A percentile compares a stretch with the other conserved stretches of the same genome.
phyloP scores from a whole-genome alignment of 92 coral and sea anemone species.

The Parazoanthus atlanticus region DNA sequence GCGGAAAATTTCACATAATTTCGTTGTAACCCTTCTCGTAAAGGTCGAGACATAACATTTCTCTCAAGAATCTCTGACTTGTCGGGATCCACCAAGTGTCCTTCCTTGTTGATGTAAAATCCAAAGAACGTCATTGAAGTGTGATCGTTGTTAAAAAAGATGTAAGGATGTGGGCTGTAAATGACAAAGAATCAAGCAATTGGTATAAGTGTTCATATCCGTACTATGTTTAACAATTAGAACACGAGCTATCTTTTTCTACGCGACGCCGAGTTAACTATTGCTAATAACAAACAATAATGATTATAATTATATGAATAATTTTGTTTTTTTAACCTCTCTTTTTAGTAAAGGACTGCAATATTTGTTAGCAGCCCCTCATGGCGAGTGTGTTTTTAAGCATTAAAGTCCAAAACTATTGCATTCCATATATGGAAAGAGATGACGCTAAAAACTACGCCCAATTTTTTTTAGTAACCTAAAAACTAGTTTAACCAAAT shows the following conservation, averaged over 20 bases:
- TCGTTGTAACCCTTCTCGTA: slow-evolving; percentile 61
- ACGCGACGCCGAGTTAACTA: too few species aligned
- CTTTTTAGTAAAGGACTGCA: too few species aligned
- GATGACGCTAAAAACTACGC: too few species aligned
- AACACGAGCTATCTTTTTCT: not conserved
- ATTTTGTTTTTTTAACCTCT: too few species aligned
- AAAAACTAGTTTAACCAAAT: too few species aligned
- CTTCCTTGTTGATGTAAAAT: slow-evolving; percentile 67
- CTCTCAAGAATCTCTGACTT: slow-evolving; percentile 45
- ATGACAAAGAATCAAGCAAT: slow-evolving; percentile 17
- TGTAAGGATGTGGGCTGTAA: slow-evolving; percentile 89
- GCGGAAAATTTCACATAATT: slow-evolving; percentile 71
- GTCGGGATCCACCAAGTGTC: slow-evolving; percentile 79
- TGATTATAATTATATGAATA: too few species aligned
- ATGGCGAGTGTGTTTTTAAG: too few species aligned
- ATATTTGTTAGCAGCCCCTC: too few species aligned
- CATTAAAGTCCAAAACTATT: too few species aligned
- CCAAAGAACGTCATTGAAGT: slow-evolving; percentile 90
- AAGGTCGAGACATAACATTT: slow-evolving; percentile 62
- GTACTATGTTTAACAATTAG: not conserved
- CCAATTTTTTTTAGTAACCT: too few species aligned
- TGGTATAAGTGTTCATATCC: not conserved
- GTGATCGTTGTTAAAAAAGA: slow-evolving; percentile 88
- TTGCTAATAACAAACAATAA: too few species aligned
- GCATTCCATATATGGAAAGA: too few species aligned